Conservation (phyloP, 2,113 vertebrate species). For the Takifugu bimaculatus region DNA sequence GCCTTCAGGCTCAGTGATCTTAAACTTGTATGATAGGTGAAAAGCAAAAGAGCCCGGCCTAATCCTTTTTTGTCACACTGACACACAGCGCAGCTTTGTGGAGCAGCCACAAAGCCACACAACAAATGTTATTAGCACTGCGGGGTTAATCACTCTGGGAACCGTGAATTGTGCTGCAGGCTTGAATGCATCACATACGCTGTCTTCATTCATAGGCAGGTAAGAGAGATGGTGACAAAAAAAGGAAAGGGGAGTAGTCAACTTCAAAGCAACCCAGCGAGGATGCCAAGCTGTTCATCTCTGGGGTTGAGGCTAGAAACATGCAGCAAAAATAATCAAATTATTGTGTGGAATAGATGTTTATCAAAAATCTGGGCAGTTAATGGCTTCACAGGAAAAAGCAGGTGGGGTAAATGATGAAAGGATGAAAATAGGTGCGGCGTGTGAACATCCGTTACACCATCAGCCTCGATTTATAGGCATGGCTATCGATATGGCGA, state of each 20-base stretch:
- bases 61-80: conserved; percentile 39
- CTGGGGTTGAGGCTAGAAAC: conserved; percentile 46
- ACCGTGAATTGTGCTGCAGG: conserved; percentile 15
- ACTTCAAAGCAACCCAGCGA: conserved; percentile 60
- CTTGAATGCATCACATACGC: conserved; percentile 35
- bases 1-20: conserved; percentile 54
- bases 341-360: conserved; percentile 9
- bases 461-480: no score
- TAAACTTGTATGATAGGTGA: conserved; percentile 51
- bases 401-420: background rate
- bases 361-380: conserved; percentile 21
- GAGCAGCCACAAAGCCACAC: conserved; percentile 22
- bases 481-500: background rate
- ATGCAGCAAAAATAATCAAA: conserved; percentile 42
- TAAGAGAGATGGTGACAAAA: conserved; percentile 43
- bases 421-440: background rate
- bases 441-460: no score
- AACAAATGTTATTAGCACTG: conserved; percentile 37
- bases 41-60: conserved; percentile 32
- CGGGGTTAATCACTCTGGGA: conserved; percentile 33
- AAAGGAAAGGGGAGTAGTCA: conserved; percentile 34
- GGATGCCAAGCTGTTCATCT: conserved; percentile 67
- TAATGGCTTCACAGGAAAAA: conserved; percentile 2
- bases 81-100: conserved; percentile 20
- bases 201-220: conserved; percentile 47